Evolutionary conservation across 2,888 invertebrate genomes (phyloP), one percentile per base, ranked within the genome.

Genomic region (Phania funesta): DNA sequence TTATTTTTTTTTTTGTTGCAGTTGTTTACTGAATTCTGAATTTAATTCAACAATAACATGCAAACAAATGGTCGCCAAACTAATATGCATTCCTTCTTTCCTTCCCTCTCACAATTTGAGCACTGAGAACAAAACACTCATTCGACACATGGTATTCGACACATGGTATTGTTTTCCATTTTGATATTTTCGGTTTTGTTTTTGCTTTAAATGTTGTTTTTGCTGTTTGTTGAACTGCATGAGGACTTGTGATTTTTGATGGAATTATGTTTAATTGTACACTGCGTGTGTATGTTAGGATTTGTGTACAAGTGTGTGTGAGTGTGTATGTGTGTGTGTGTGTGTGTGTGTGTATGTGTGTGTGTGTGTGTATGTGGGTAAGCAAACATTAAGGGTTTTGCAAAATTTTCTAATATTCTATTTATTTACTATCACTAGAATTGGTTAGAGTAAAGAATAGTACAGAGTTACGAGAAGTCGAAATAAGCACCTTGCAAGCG

Each of bases 1-100:
- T 62, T n/a, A 29, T 71, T 65, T 29, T 64, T 6, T 54, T 62
- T 22, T 58, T 58, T 58, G 48, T 58, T 9, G 58, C 35, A 38
- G 46, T 74, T n/a, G 67, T 74, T 79, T 79, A 68, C 67, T 38
- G 18, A 71, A 71, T 71, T 74, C 20, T 20, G 32, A 62, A 73
- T 79, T 73, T 35, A 67, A 67, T 44, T 67, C 52, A 73, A 73
- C 67, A 73, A 71, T 65, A 58, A 20, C 46, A 26, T 29, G 50
- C 32, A 67, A 52, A 44, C 41, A 58, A 64, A 71, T 11, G 41
- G 26, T 50, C 58, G 13, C 26, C 48, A 58, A 58, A 58, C 48
- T 46, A 44, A 20, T 44, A 44, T 54, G 29, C 24, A 18, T 24
- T 11, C 18, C 22, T 41, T 41, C 16, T 5, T 20, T 44, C 16